Percentiles rank a stretch among this genome's conserved stretches.
Conservation (phyloP, 92 coral and sea anemone species). For the Palythoa heliodiscus region DNA sequence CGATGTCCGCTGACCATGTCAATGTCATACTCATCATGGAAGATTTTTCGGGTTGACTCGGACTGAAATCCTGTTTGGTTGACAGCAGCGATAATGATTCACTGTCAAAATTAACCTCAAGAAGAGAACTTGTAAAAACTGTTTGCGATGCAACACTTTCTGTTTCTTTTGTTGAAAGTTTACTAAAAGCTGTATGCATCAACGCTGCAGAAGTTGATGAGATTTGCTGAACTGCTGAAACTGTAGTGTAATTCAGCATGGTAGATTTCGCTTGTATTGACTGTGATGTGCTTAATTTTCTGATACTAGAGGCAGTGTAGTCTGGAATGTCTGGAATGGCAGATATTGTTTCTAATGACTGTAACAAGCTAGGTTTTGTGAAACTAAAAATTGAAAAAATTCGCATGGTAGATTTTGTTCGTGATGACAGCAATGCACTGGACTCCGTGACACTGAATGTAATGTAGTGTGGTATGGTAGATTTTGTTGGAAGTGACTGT, state of each 20-base stretch:
- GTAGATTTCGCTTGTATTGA: background rate
- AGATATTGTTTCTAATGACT: background rate
- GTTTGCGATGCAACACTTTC: background rate
- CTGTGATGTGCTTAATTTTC: background rate
- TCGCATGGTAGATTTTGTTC: background rate
- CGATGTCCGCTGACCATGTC: constrained; percentile 23
- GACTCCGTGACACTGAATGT: background rate
- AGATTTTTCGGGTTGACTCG: background rate
- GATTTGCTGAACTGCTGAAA: background rate
- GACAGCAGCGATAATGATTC: background rate
- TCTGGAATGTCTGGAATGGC: background rate
- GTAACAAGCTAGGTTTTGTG: background rate
- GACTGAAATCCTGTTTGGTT: background rate
- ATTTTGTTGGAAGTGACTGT: background rate
- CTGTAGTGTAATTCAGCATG: background rate
- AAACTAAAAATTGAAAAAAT: background rate
- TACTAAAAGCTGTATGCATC: background rate
- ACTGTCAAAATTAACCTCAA: background rate
- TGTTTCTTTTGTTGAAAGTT: background rate
- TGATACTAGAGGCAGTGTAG: background rate
- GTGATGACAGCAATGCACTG: background rate
- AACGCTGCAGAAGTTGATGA: background rate
- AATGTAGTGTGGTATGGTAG: background rate
- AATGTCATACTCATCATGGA: background rate
- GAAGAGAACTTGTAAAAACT: background rate